phyloP scores from a whole-genome alignment of 1,140 invertebrate species.

The Cydia strobilella region DNA sequence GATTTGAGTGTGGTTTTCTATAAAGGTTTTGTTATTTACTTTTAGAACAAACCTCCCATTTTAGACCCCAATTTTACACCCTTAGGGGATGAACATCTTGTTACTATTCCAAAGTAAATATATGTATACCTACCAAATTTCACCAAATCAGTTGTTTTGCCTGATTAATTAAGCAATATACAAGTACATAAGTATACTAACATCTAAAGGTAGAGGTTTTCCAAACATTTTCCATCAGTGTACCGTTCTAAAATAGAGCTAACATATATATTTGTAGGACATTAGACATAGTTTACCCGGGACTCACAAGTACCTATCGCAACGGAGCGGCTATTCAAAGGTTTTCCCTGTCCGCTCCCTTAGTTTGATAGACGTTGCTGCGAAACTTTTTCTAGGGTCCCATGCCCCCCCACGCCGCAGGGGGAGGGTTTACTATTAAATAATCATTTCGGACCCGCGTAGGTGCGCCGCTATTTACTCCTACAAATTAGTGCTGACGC shows the following conservation, averaged over 20 bases:
- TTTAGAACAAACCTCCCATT: too few relatives aligned
- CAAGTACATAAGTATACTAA: too few relatives aligned
- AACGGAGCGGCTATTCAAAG: constrained; percentile 38
- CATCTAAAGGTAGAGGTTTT: too few relatives aligned
- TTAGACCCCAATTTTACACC: too few relatives aligned
- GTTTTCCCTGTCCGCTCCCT: constrained; percentile 47
- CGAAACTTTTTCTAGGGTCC: constrained; percentile 73
- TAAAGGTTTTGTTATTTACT: too few relatives aligned
- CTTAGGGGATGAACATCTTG: too few relatives aligned
- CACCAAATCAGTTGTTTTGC: too few relatives aligned
- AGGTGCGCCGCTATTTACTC: constrained; percentile 64
- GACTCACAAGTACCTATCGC: not conserved
- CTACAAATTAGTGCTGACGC: constrained; percentile 59
- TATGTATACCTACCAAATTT: too few relatives aligned
- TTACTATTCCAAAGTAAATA: too few relatives aligned
- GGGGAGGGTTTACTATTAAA: constrained; percentile 70
- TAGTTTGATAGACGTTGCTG: constrained; percentile 70
- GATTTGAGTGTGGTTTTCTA: too few relatives aligned
- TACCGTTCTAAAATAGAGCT: not conserved
- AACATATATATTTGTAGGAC: not conserved
- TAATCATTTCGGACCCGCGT: constrained; percentile 72
- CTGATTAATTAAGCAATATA: too few relatives aligned
- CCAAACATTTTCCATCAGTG: too few relatives aligned
- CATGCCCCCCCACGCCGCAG: constrained; percentile 40
- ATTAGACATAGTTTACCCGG: not conserved